Percentiles rank a stretch among this genome's conserved stretches.
Evolutionary conservation across 2,797 vertebrate species (phyloP).

Genomic region (Perdix hodgsoniae): DNA sequence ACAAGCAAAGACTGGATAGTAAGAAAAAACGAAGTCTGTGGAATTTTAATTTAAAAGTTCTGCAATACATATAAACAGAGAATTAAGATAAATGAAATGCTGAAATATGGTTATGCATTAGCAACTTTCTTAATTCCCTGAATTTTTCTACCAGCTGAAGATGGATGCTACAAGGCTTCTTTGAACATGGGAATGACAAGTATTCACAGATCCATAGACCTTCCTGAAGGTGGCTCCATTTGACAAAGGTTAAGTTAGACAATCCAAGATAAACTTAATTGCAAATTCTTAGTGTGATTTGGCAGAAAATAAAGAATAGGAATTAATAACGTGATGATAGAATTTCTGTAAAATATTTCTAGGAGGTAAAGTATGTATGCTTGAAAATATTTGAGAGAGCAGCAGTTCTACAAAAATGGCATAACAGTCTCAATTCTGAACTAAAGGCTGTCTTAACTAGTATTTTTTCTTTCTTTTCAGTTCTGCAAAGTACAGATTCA

Average conservation of each 20-base stretch:
- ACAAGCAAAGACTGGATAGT: background rate
- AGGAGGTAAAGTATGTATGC: accelerated
- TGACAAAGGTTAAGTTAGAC: constrained; percentile 52
- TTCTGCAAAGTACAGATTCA: background rate
- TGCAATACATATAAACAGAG: background rate
- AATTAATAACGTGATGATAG: background rate
- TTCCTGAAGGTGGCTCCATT: constrained; percentile 73
- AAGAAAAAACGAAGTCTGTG: background rate
- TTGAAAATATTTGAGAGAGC: background rate
- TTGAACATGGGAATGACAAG: background rate
- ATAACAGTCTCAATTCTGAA: background rate
- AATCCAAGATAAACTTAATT: background rate
- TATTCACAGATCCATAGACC: background rate
- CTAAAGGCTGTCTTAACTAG: background rate
- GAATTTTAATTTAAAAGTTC: background rate
- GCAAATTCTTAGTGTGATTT: background rate
- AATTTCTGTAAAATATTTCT: background rate
- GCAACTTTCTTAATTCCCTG: background rate
- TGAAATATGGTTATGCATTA: background rate
- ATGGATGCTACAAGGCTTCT: background rate
- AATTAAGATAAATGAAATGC: background rate
- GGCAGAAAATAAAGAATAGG: background rate
- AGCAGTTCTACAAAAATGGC: background rate
- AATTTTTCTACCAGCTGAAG: background rate
- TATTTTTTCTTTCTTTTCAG: background rate